phyloP scores from a whole-genome alignment of 92 coral and sea anemone species.

The Epizoanthus fatuus region DNA sequence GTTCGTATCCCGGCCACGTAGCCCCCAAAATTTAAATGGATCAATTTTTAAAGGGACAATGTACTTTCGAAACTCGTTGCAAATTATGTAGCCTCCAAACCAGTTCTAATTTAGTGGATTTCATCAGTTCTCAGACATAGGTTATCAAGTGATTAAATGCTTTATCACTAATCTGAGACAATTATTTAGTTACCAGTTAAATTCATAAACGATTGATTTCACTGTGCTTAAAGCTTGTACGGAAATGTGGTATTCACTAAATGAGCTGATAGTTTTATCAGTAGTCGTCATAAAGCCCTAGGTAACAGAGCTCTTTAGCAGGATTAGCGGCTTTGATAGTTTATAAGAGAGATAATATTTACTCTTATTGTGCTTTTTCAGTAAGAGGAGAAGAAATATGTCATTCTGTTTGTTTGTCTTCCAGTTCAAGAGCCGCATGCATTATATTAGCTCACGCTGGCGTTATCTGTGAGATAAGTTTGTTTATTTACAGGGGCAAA shows the following conservation, averaged over 20 bases:
- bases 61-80: neutral
- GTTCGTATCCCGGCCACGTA: neutral
- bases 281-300: slow-evolving; percentile 1
- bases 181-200: slow-evolving; percentile 1
- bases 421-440: neutral
- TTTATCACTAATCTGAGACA: neutral
- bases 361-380: slow-evolving; percentile 12
- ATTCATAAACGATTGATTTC: neutral
- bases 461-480: neutral
- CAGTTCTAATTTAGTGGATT: neutral
- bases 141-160: neutral
- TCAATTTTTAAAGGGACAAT: slow-evolving; percentile 18
- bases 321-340: slow-evolving; percentile 16
- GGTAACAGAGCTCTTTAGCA: slow-evolving; percentile 19
- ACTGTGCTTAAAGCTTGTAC: neutral
- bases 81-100: neutral
- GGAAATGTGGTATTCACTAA: slow-evolving; percentile 7
- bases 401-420: slow-evolving; percentile 15
- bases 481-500: slow-evolving; percentile 7
- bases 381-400: slow-evolving; percentile 1
- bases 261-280: neutral
- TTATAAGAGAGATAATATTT: slow-evolving; percentile 31
- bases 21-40: slow-evolving; percentile 16
- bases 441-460: neutral
- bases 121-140: neutral